Base-by-base conservation (phyloP, 2,888 invertebrate species). In the Acrobasis repandana region DNA sequence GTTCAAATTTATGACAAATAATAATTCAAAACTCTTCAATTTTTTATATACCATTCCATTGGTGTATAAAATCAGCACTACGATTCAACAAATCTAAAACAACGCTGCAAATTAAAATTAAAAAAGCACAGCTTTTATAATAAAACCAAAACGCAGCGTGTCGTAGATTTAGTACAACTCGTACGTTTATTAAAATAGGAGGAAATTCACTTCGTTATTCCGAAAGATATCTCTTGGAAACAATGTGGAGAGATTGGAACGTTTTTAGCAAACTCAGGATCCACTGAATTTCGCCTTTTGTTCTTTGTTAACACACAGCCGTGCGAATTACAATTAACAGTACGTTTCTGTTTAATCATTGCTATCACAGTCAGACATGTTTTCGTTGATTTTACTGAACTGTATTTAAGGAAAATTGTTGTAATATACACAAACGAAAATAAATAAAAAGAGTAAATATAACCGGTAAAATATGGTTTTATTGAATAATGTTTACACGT, bases 201-300 rank as follows among this genome's bases (percentile, higher is more conserved):
- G 36, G 54, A 62, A 59, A 54, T 54, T 38, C 54, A 38, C 54
- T 54, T 54, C 46, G 61, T 51, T 56, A 61, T 59, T 59, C 46
- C 38, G 58, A 67, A 63, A 58, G 58, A 51, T 56, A n/a, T 57
- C 56, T 58, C 54, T 50, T 50, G 54, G 54, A 54, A 54, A 54
- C 54, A 54, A 54, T 54, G 54, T 54, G 16, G 54, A 54, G 60
- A 61, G 63, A 61, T 60, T 63, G 62, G 60, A 61, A 63, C 57
- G 58, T 61, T 63, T 56, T 63, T 56, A 51, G 60, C 60, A 18
- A 47, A 63, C 61, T 65, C 62, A 63, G 63, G 63, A 65, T 65
- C 57, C 60, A 61, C 57, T 57, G 16, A 60, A 54, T 61, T 57
- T 43, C 33, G 49, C 61, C 16, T 62, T 54, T 54, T 54, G 52